Base-by-base conservation (phyloP, 2,888 invertebrate species). In the Xylota segnis region DNA sequence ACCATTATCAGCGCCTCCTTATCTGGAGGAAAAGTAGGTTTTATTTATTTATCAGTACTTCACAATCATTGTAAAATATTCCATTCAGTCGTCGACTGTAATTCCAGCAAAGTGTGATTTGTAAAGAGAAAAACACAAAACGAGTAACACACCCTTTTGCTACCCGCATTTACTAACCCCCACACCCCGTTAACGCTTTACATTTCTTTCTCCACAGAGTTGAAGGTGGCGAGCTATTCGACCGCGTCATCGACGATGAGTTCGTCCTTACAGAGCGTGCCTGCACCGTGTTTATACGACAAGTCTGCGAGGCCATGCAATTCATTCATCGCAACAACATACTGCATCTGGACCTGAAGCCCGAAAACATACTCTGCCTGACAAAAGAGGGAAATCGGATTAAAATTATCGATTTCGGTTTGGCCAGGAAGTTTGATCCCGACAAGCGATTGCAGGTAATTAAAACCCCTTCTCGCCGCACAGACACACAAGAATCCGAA, bases 371-470 rank as follows among this genome's bases (percentile, higher is more conserved):
- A 89, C 94, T 99, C 65, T 99, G 99, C 90, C 94, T 99, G 27
- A 97, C 99, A 78, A 96, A 97, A 91, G 95, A 97, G 65, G 99
- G 99, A n/a, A 99, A 99, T 93, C 95, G 99, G 88, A 98, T 99
- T 89, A 99, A 99, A 93, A 97, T 99, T 89, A 99, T 99, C 89
- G 99, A 99, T 93, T 99, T 99, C 92, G 99, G 99, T 7, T 93
- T 99, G 88, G 99, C 99, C 4, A 94, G 98, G 89, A 96, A 96
- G 91, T 98, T 96, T 91, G 97, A 98, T 92, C 97, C 98, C 0
- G 95, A 95, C 90, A 98, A 97, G 93, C 98, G 98, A 90, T 93
- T 98, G 68, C 97, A 97, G 92, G 92, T 92, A 88, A 88, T 89
- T 84, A 65, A 70, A 59, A 16, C 37, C 37, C 32, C 58, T n/a